phyloP scores from a whole-genome alignment of 1,140 invertebrate genomes.

The Drosophila nannoptera region DNA sequence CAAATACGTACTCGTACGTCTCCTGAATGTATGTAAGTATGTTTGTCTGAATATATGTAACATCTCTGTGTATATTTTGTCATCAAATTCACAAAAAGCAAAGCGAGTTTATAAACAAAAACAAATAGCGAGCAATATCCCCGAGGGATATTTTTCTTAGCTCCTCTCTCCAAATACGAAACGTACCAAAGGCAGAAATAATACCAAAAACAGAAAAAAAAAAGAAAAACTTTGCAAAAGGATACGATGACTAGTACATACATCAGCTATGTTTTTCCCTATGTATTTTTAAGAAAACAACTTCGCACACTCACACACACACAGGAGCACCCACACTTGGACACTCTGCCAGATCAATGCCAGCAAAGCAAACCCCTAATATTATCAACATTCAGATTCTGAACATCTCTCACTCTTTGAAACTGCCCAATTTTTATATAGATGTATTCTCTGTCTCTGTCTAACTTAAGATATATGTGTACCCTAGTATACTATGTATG shows the following conservation, averaged over 20 bases:
- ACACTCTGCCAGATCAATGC: slow-evolving; percentile 17
- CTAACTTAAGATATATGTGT: slow-evolving; percentile 67
- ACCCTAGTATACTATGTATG: slow-evolving; percentile 66
- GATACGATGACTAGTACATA: slow-evolving; percentile 26
- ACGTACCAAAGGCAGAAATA: not conserved
- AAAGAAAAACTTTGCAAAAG: slow-evolving; percentile 11
- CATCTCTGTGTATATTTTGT: slow-evolving; percentile 58
- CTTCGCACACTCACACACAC: slow-evolving; percentile 13
- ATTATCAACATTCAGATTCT: slow-evolving; percentile 66
- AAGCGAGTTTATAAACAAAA: slow-evolving; percentile 14
- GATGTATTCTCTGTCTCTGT: slow-evolving; percentile 69
- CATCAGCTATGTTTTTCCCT: slow-evolving; percentile 40
- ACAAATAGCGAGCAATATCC: slow-evolving; percentile 30
- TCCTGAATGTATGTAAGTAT: slow-evolving; percentile 31
- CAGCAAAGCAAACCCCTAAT: slow-evolving; percentile 38
- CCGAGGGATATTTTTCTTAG: slow-evolving; percentile 26
- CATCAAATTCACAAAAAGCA: slow-evolving; percentile 60
- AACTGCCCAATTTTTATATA: slow-evolving; percentile 61
- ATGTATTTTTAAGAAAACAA: slow-evolving; percentile 43
- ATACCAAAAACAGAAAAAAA: not conserved
- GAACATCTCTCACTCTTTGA: slow-evolving; percentile 66
- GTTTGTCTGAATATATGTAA: slow-evolving; percentile 10
- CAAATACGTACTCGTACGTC: slow-evolving; percentile 29
- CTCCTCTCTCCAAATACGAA: slow-evolving; percentile 22
- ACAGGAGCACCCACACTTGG: not conserved